phyloP scores from a whole-genome alignment of 2,888 invertebrate genomes.

The Spisula subtruncata region DNA sequence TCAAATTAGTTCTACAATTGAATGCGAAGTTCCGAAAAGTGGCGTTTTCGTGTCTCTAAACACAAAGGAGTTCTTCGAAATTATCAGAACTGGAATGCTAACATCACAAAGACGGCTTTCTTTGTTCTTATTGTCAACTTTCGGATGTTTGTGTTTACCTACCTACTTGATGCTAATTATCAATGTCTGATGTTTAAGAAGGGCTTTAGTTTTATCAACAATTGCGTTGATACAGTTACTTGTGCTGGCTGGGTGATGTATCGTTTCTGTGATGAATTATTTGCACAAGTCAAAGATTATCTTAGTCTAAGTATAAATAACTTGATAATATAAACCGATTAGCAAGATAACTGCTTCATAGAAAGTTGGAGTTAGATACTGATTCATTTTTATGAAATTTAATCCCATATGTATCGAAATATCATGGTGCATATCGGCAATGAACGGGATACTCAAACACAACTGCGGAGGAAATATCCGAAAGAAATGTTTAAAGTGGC shows the following conservation, averaged over 20 bases:
- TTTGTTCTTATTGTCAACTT: too few species aligned
- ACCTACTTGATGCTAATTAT: too few species aligned
- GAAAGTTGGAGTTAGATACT: not conserved
- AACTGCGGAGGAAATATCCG: not conserved
- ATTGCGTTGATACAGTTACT: not conserved
- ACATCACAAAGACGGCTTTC: too few species aligned
- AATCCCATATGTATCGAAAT: not conserved
- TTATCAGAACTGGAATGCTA: too few species aligned
- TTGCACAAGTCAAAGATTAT: constrained; percentile 2
- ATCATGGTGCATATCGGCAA: not conserved
- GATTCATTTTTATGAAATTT: not conserved
- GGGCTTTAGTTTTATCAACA: not conserved
- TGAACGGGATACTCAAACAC: not conserved
- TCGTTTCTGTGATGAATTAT: not conserved
- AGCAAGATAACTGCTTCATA: not conserved
- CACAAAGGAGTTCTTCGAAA: too few species aligned
- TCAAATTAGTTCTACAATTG: too few species aligned
- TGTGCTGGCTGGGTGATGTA: not conserved
- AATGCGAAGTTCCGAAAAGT: too few species aligned
- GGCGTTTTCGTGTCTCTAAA: too few species aligned
- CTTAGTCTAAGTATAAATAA: not conserved
- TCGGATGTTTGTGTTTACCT: too few species aligned
- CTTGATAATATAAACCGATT: not conserved
- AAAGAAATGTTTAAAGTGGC: not conserved
- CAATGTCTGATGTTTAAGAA: not conserved